Percentiles rank a stretch among this genome's conserved stretches.
Evolutionary conservation across 2,113 vertebrate species (phyloP).

Genomic region (Silurus glanis): DNA sequence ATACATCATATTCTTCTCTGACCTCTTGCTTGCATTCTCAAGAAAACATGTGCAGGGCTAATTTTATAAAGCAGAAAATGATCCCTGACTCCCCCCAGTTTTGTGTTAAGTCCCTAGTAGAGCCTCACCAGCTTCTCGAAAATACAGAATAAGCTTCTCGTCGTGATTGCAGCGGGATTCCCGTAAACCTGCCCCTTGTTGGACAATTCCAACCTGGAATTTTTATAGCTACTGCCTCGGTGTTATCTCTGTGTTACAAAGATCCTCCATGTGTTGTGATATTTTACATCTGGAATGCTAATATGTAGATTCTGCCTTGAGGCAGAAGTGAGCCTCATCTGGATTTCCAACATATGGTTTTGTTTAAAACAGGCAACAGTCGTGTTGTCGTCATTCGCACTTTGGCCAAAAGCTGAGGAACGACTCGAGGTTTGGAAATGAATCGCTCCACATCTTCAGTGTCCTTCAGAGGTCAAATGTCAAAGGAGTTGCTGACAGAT

Average conservation of each 20-base stretch:
- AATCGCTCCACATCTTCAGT: conserved; percentile 31
- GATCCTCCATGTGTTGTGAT: conserved; percentile 60
- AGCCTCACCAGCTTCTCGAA: not conserved
- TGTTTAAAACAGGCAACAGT: conserved; percentile 56
- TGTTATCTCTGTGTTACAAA: conserved; percentile 62
- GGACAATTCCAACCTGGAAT: conserved; percentile 43
- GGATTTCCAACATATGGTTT: conserved; percentile 57
- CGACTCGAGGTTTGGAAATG: conserved; percentile 36
- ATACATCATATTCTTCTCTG: not conserved
- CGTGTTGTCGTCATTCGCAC: not conserved
- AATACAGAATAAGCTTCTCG: not conserved
- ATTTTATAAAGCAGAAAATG: not conserved
- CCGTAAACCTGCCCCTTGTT: conserved; percentile 19
- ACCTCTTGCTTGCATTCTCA: not conserved
- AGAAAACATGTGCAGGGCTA: not conserved
- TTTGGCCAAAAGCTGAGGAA: not conserved
- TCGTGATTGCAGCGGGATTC: not conserved
- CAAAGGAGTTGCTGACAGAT: conserved; percentile 56
- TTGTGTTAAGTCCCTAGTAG: not conserved
- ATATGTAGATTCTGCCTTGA: conserved; percentile 52
- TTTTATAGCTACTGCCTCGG: conserved; percentile 59
- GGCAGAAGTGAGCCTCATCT: conserved; percentile 54
- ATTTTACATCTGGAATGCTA: conserved; percentile 65
- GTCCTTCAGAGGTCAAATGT: conserved; percentile 49
- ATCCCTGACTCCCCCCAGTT: too few relatives aligned